Evolutionary conservation across 2,113 vertebrate species (phyloP), one percentile per base, ranked within the genome.

Genomic region (Coregonus clupeaformis): DNA sequence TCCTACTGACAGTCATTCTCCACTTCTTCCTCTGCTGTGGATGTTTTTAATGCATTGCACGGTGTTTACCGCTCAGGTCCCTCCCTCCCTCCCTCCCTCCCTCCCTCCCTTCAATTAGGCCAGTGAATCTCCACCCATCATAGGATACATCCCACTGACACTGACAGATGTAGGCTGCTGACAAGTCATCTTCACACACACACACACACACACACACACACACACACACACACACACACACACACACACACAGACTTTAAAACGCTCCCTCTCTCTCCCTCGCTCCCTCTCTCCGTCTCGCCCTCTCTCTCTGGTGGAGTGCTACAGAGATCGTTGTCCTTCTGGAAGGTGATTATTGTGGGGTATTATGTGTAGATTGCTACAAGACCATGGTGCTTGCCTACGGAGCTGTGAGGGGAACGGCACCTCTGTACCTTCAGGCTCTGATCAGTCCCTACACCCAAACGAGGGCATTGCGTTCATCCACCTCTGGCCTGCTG

Each of bases 1-100:
- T 90, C 73, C 74, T 75, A 32, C 79, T 86, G 80, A 85, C 74
- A 77, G 16, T 64, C 62, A 75, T 82, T 80, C 70, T 82, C 80
- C 80, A 20, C 27, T 18, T 32, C 27, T 60, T 22, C 57, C 18
- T 13, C 49, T 24, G 49, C 49, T 55, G 49, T 20, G 5, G 13
- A 16, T 60, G 20, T 22, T n/a, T 59, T 59, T 60, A 60, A 24
- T 22, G n/a, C 2, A n/a, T 60, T 60, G 57, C 57, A 60, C 6
- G 1, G 13, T 60, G n/a, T 11, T 68, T 47, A 47, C 36, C 67
- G 24, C 67, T 12, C 18, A 64, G 25, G 24, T 13, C 25, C 30
- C 18, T 4, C 30, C 42, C 30, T 67, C 20, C 42, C 22, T 22
- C 57, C 7, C 2, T 60, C n/a, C 14, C 47, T 32, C 22, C 11